phyloP scores from a whole-genome alignment of 1,140 invertebrate species.

The Orius insidiosus region DNA sequence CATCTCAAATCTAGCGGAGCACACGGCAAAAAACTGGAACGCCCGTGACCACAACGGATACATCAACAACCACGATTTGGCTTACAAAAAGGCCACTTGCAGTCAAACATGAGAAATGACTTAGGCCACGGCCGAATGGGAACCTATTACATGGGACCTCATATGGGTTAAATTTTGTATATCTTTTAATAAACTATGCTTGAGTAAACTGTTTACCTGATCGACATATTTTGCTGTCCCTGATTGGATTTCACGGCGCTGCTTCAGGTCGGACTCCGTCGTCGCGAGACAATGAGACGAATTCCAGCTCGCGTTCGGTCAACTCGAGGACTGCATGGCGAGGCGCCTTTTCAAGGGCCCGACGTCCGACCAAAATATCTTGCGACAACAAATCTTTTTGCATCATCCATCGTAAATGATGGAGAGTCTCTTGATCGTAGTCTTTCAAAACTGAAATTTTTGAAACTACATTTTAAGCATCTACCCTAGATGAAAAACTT shows the following conservation, averaged over 20 bases:
- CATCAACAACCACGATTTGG: conserved; percentile 1
- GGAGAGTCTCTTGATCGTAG: conserved; percentile 53
- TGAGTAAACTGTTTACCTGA: conserved; percentile 40
- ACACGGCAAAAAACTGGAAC: conserved; percentile 4
- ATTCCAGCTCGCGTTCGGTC: conserved; percentile 78
- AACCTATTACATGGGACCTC: not conserved
- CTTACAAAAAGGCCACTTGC: not conserved
- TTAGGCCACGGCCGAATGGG: not conserved
- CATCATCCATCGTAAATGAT: conserved; percentile 82
- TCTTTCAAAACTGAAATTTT: conserved; percentile 31
- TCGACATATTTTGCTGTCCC: conserved; percentile 85
- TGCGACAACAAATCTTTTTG: conserved; percentile 84
- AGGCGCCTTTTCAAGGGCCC: conserved; percentile 60
- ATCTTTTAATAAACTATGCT: too few relatives aligned
- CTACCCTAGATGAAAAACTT: conserved; percentile 28
- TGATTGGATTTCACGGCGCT: conserved; percentile 74
- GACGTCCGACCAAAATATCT: conserved; percentile 83
- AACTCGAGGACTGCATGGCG: conserved; percentile 74
- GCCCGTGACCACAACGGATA: conserved; percentile 2
- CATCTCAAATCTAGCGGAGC: not conserved
- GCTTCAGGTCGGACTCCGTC: conserved; percentile 92
- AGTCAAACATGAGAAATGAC: not conserved
- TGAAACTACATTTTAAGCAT: conserved; percentile 18
- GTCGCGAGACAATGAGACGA: conserved; percentile 86
- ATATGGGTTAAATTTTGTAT: too few relatives aligned